Conservation (phyloP, 2,797 vertebrate species). For the Bradypodion ventrale region DNA sequence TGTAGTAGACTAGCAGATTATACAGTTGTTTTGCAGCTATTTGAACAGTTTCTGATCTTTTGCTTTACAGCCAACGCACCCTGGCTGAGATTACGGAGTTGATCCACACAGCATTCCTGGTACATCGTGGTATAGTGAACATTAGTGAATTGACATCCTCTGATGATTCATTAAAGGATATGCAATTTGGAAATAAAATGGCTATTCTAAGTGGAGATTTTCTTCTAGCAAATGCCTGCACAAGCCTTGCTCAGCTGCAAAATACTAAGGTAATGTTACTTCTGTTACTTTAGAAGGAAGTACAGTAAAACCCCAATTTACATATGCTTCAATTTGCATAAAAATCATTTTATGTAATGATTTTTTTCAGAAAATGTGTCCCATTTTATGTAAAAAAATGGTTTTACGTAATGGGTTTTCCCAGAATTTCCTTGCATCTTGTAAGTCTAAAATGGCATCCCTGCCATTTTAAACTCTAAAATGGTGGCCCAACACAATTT, state of each 20-base stretch:
- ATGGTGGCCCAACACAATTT: too few relatives aligned
- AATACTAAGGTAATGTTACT: constrained; percentile 89
- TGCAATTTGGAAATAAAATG: constrained; percentile 99
- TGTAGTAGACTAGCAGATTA: not conserved
- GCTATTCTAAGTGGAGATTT: constrained; percentile 96
- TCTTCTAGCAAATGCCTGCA: constrained; percentile 94
- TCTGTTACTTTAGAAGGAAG: constrained; percentile 17
- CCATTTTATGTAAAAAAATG: too few relatives aligned
- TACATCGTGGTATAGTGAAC: constrained; percentile 95
- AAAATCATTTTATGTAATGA: too few relatives aligned
- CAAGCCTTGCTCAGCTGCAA: constrained; percentile 89
- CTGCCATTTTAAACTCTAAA: too few relatives aligned
- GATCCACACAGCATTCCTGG: constrained; percentile 96
- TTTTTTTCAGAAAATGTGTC: too few relatives aligned
- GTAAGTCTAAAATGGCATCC: too few relatives aligned
- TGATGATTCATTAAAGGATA: constrained; percentile 91
- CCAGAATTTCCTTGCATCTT: too few relatives aligned
- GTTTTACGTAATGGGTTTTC: too few relatives aligned
- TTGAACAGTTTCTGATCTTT: constrained; percentile 47
- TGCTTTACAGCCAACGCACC: constrained; percentile 87
- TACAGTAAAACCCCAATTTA: too few relatives aligned
- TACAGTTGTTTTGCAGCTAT: not conserved
- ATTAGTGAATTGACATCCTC: constrained; percentile 89
- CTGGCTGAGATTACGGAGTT: constrained; percentile 97
- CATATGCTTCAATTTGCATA: too few relatives aligned